Conservation (phyloP, 1,140 invertebrate genomes). For the Leptonema lineaticorne region DNA sequence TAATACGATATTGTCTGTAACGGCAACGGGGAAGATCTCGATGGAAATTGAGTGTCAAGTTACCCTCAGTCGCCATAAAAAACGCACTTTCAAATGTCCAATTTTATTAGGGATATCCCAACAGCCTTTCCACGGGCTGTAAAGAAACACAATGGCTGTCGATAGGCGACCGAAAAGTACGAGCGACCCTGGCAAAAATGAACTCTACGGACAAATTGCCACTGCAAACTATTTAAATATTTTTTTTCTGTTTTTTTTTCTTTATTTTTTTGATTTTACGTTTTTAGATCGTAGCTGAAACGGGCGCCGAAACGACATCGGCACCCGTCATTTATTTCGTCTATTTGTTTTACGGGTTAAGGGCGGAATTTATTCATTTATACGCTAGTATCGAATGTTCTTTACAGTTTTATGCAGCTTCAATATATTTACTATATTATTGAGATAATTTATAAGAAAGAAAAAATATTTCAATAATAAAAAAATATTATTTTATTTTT, state of each 20-base stretch:
- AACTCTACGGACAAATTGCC: not conserved
- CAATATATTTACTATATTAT: too few relatives aligned
- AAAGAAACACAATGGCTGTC: constrained; percentile 37
- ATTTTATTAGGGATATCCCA: constrained; percentile 42
- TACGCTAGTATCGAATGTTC: too few relatives aligned
- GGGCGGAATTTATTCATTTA: too few relatives aligned
- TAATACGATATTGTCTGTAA: constrained; percentile 42
- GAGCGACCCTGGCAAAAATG: not conserved
- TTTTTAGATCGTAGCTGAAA: too few relatives aligned
- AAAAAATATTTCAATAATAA: too few relatives aligned
- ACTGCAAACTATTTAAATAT: not conserved
- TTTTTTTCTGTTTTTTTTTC: not conserved
- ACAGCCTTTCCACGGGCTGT: constrained; percentile 27
- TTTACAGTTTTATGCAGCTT: too few relatives aligned
- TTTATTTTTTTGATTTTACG: too few relatives aligned
- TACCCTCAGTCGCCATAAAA: constrained; percentile 41
- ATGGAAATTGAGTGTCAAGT: constrained; percentile 43
- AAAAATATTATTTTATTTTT: too few relatives aligned
- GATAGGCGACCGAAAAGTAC: constrained; percentile 2
- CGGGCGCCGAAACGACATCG: too few relatives aligned
- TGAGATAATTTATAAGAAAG: too few relatives aligned
- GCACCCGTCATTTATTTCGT: too few relatives aligned
- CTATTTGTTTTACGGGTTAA: too few relatives aligned
- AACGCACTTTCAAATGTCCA: constrained; percentile 43
- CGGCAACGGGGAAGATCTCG: constrained; percentile 40